Evolutionary conservation across 1,140 invertebrate genomes (phyloP), one percentile per base, ranked within the genome.

Genomic region (Drosophila melanica): DNA sequence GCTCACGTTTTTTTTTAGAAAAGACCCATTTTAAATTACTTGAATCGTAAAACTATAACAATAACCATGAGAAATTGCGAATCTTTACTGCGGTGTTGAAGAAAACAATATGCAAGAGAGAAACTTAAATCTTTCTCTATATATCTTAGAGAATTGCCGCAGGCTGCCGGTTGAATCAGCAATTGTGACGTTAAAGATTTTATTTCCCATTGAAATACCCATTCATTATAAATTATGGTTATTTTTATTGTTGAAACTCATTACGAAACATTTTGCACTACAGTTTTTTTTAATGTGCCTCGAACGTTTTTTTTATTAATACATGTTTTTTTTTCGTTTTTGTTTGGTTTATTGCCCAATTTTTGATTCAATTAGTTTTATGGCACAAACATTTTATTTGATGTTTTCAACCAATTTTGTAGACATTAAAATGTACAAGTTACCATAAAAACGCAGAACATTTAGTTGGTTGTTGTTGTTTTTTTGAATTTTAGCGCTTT

Each of bases 321-420:
- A 48, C 16, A 23, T 23, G 33, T 47, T 62, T 60, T 62, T 45
- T 60, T 44, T 62, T 11, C 0, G 18, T 47, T 33, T 65, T 27
- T 35, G 45, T 7, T 71, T 45, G 68, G 79, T 77, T 82, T 71
- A 84, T 84, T 70, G 58, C 20, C 62, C 71, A 66, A 55, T 87
- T 78, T 81, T 76, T 87, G 30, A 87, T 86, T 87, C 82, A 86
- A 86, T 86, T 87, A 79, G 81, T 79, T 86, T 85, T 63, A 78
- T 86, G 48, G 81, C 69, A 45, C 63, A 50, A 85, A 78, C 57
- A 81, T 86, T 81, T 86, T 74, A 78, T 86, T 78, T 78, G 77
- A 86, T 87, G 78, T 87, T 81, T 74, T 75, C 53, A 64, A 58
- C 63, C 79, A 82, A 82, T 85, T 72, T 75, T 65, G 62, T 58